Conservation (phyloP, 2,113 vertebrate species). For the Rana temporaria region DNA sequence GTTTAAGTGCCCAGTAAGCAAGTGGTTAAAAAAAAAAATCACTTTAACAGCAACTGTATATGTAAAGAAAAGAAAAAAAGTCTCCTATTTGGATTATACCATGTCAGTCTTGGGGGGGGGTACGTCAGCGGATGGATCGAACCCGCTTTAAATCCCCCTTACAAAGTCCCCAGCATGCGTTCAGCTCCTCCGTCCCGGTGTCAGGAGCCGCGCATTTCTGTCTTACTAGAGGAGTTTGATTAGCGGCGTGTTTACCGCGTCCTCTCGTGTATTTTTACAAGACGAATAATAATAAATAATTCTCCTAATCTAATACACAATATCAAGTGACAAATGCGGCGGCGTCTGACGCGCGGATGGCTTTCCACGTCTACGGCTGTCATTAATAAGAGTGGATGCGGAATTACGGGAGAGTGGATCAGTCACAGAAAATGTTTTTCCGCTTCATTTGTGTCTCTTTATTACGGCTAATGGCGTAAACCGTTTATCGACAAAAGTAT, state of each 20-base stretch:
- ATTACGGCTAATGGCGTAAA: background rate
- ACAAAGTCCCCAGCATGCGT: background rate
- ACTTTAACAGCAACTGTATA: too few species aligned
- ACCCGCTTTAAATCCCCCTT: background rate
- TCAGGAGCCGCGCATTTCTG: background rate
- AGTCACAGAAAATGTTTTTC: conserved; percentile 14
- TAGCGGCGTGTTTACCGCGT: background rate
- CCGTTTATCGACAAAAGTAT: conserved; percentile 1
- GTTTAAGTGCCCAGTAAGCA: too few species aligned
- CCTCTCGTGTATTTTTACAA: background rate
- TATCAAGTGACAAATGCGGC: background rate
- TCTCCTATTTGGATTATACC: background rate
- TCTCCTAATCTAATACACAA: background rate
- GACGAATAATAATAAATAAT: conserved; percentile 6
- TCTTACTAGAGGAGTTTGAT: background rate
- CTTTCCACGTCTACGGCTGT: background rate
- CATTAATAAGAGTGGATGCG: background rate
- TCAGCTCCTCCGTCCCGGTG: background rate
- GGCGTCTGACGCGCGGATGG: background rate
- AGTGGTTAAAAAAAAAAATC: too few species aligned
- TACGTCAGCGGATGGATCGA: too few species aligned
- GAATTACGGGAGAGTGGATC: background rate
- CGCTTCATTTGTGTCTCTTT: conserved; percentile 8
- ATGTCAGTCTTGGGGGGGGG: too few species aligned
- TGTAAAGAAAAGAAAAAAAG: too few species aligned